phyloP scores from a whole-genome alignment of 2,113 vertebrate species.

The Proterorhinus semilunaris region DNA sequence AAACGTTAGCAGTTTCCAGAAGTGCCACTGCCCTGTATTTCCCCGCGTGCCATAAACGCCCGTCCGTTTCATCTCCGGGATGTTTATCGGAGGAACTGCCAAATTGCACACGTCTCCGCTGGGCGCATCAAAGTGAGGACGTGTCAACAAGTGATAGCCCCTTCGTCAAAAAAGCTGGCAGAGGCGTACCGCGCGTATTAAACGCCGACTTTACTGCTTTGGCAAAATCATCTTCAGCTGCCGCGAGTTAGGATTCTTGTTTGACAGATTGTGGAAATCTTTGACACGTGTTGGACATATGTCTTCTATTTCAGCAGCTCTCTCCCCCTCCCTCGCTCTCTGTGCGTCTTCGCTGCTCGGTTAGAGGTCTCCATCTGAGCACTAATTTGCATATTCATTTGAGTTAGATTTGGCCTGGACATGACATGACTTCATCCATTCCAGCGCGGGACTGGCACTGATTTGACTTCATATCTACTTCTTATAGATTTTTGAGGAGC shows the following conservation, averaged over 20 bases:
- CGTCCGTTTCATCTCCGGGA: slow-evolving; percentile 58
- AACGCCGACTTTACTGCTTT: not conserved
- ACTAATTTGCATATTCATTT: no score
- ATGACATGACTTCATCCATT: no score
- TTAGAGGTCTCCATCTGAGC: no score
- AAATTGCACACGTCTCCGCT: slow-evolving; percentile 23
- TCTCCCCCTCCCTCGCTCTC: no score
- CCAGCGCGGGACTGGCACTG: no score
- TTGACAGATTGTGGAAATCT: not conserved
- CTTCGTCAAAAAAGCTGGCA: not conserved
- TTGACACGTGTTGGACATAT: not conserved
- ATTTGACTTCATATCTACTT: no score
- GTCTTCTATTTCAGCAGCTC: not conserved
- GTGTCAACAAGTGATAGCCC: slow-evolving; percentile 28
- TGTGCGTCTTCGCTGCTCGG: no score
- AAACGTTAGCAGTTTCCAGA: slow-evolving; percentile 57
- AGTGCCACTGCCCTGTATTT: slow-evolving; percentile 47
- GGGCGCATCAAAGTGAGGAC: slow-evolving; percentile 38
- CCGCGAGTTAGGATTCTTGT: not conserved
- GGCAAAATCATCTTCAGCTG: not conserved
- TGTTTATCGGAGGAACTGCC: slow-evolving; percentile 29
- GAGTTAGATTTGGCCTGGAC: no score
- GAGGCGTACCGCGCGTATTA: not conserved
- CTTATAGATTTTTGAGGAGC: no score
- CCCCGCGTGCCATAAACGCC: slow-evolving; percentile 43